Base-by-base conservation (phyloP, 2,888 invertebrate genomes). In the Nomada fucata region DNA sequence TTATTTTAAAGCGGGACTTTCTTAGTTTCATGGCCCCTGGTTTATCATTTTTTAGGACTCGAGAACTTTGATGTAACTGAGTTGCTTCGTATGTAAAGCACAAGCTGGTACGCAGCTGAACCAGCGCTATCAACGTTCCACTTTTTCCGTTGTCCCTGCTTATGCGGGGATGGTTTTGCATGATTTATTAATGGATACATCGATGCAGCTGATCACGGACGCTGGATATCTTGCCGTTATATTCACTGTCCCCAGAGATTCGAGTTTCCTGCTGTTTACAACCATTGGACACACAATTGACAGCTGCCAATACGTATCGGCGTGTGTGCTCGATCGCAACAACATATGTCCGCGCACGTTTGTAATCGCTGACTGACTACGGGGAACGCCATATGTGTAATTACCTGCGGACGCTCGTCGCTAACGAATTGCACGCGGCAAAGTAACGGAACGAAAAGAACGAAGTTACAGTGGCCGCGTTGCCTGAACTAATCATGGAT, bases 211-310 rank as follows among this genome's bases (percentile, higher is more conserved):
- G 57, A 70, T 70, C 42, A 20, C 13, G 50, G 15, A 9, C 55
- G 23, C 15, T 29, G 7, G 75, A 70, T 70, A 70, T 60, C 75
- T 61, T 44, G 75, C 44, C 60, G 23, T 42, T 42, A 53, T 70
- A 53, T 59, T 60, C 36, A 18, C 52, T 52, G 60, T 70, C 75
- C 20, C 75, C 36, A 42, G 75, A 61, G 70, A 75, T 61, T 26
- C 18, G 4, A 20, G 47, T 75, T 75, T 52, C 75, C 70, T 44
- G 59, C 11, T 75, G 71, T 75, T 75, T 61, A 70, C 75, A 70
- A 70, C 52, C 50, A 75, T 70, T 70, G 71, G 75, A 70, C 75
- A 75, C 26, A 52, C n/a, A 75, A 75, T 75, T 75, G 75, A 61
- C 75, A 75, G 50, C 52, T 75, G 75, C 18, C 70, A 53, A 57